Percentiles rank a stretch among this genome's conserved stretches.
Conservation (phyloP, 35 echinoderm and acorn worm genomes). For the Ptychodera flava region DNA sequence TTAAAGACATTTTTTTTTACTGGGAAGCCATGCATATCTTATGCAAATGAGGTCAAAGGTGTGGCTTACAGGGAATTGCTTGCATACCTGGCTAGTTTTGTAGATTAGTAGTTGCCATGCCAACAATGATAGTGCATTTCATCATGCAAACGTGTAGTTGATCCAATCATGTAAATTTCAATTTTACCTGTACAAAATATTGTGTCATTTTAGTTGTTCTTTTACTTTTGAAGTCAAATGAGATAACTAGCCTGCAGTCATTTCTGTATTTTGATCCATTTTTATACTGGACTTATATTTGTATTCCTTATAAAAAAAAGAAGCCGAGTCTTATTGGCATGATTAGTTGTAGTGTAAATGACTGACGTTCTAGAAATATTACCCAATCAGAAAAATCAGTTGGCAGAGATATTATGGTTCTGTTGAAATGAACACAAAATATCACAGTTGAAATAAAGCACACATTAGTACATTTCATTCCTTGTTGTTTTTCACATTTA, state of each 20-base stretch:
- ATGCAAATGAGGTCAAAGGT: background rate
- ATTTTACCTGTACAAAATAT: background rate
- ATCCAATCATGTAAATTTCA: background rate
- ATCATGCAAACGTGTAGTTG: background rate
- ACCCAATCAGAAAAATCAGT: too few relatives aligned
- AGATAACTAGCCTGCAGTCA: background rate
- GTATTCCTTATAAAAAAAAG: background rate
- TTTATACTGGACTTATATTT: background rate
- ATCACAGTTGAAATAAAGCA: conserved; percentile 1
- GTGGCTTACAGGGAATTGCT: background rate
- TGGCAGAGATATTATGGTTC: background rate
- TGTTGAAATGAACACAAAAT: background rate
- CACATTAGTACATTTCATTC: background rate
- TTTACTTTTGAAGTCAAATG: background rate
- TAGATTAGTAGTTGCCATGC: background rate
- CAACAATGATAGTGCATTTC: background rate
- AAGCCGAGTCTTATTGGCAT: background rate
- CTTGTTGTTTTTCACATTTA: too few relatives aligned
- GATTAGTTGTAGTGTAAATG: background rate
- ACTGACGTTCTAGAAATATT: too few relatives aligned
- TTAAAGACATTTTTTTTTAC: background rate
- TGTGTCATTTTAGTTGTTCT: background rate
- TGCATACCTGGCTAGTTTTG: background rate
- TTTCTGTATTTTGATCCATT: background rate
- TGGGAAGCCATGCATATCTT: background rate